phyloP scores from a whole-genome alignment of 2,113 vertebrate species.

The Larimichthys polyactis region DNA sequence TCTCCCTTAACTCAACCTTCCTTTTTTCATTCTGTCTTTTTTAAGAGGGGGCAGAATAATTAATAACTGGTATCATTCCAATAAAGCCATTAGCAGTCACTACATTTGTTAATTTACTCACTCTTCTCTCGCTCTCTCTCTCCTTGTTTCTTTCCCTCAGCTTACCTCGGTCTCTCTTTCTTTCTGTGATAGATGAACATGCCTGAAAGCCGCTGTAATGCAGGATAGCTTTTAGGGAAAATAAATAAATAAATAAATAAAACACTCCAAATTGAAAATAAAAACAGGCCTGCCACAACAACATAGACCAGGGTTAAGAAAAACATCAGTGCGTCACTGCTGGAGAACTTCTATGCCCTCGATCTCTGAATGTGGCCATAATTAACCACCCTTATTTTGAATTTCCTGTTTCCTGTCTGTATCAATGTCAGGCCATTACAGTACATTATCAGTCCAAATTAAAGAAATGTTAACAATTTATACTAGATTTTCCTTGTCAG shows the following conservation, averaged over 20 bases:
- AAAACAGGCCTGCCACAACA: conserved; percentile 58
- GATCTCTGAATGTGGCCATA: conserved; percentile 9
- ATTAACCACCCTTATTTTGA: conserved; percentile 1
- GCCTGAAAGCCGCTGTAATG: conserved; percentile 63
- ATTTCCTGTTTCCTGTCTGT: conserved; percentile 17
- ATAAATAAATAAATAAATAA: conserved; percentile 13
- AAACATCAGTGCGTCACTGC: conserved; percentile 37
- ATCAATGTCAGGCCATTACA: not conserved
- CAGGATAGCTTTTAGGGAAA: conserved; percentile 59
- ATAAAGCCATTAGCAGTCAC: conserved; percentile 81
- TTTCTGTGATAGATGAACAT: conserved; percentile 64
- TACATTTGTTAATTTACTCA: conserved; percentile 61
- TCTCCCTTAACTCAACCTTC: conserved; percentile 66
- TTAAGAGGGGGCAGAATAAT: conserved; percentile 67
- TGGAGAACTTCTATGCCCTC: conserved; percentile 25
- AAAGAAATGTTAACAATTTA: not conserved
- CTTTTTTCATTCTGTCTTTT: conserved; percentile 52
- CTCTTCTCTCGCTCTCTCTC: conserved; percentile 13
- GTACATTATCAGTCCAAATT: not conserved
- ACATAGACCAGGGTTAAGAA: conserved; percentile 31
- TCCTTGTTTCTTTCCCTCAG: not conserved
- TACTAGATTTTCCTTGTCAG: too few species aligned
- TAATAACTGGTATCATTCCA: conserved; percentile 83
- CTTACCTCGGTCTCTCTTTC: conserved; percentile 8
- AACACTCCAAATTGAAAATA: conserved; percentile 46